These are phyloP conservation scores for Lepeophtheirus nordmannii DNA, from an alignment of 2,888 invertebrate species.

Conservation along the genomic window DNA sequence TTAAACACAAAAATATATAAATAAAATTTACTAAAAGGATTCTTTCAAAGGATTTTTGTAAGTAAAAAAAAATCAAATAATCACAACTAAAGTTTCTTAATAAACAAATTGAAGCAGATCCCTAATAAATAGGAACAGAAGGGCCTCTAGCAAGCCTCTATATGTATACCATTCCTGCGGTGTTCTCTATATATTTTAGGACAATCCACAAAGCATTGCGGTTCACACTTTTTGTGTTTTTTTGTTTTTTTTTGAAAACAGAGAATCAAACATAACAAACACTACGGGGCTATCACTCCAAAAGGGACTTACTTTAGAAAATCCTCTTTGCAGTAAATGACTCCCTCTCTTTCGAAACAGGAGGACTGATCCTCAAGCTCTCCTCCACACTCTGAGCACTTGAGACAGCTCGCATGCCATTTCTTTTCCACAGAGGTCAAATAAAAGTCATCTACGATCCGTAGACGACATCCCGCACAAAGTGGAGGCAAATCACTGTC, in stretches of 20 bases:
- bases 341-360: slow-evolving; percentile 79
- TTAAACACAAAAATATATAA: no score
- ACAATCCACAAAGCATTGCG: neutral
- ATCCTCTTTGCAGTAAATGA: slow-evolving; percentile 90
- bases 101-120: neutral
- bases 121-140: neutral
- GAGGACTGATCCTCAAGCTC: slow-evolving; percentile 76
- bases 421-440: slow-evolving; percentile 75
- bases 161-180: neutral
- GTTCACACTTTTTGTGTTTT: neutral
- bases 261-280: neutral
- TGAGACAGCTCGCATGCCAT: slow-evolving; percentile 81
- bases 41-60: no score
- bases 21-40: no score
- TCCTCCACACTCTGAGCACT: slow-evolving; percentile 76
- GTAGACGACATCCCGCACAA: slow-evolving; percentile 74
- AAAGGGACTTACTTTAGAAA: slow-evolving; percentile 82
- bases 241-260: neutral
- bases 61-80: no score
- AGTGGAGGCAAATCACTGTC: slow-evolving; percentile 28
- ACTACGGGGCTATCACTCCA: neutral
- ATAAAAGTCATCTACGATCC: slow-evolving; percentile 77
- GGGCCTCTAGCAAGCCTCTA: neutral
- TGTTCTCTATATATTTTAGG: neutral
- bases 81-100: no score